Conservation (phyloP, 2,888 invertebrate genomes). For the Neoitamus cyanurus region DNA sequence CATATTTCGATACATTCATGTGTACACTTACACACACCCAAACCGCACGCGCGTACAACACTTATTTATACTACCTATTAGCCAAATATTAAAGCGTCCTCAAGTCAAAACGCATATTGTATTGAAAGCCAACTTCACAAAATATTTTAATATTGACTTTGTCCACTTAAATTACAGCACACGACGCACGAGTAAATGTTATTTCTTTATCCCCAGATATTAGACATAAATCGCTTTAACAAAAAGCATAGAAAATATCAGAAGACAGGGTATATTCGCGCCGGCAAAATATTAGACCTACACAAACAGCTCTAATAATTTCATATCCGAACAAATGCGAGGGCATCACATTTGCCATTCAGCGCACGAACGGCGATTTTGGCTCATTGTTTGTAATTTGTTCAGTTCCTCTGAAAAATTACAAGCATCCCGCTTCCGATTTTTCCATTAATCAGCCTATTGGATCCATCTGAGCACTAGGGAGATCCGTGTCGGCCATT, state of each 20-base stretch:
- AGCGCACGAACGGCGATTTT: conserved; percentile 3
- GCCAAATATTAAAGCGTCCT: too few relatives aligned
- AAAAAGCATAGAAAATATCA: background rate
- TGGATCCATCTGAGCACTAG: background rate
- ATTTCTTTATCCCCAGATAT: background rate
- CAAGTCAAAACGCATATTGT: too few relatives aligned
- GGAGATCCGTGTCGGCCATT: background rate
- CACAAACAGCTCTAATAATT: background rate
- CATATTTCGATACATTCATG: too few relatives aligned
- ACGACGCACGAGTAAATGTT: background rate
- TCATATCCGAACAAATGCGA: background rate
- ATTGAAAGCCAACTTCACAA: too few relatives aligned
- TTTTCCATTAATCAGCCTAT: conserved; percentile 20
- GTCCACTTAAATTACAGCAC: too few relatives aligned
- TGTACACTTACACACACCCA: too few relatives aligned
- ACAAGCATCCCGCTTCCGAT: background rate
- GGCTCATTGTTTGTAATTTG: conserved; percentile 23
- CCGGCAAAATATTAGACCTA: background rate
- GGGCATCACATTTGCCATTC: background rate
- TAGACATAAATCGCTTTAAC: background rate
- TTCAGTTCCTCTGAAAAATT: conserved; percentile 24
- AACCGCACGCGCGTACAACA: too few relatives aligned
- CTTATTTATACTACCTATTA: too few relatives aligned
- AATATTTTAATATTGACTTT: too few relatives aligned
- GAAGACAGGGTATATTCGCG: background rate